Base-by-base conservation (phyloP, 2,888 invertebrate species). In the Mesoligia furuncula region DNA sequence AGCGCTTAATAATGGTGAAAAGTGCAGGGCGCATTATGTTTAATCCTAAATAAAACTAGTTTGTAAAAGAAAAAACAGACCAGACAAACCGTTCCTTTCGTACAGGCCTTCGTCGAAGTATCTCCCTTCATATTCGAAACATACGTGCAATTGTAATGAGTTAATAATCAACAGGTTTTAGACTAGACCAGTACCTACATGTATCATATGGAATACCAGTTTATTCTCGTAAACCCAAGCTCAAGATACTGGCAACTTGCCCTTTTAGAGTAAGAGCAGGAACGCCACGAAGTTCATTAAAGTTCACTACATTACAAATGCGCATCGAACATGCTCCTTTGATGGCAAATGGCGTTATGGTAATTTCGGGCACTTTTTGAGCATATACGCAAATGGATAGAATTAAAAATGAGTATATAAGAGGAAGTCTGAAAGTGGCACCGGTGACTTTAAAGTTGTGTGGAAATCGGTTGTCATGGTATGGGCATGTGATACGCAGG, bases 161-260 rank as follows among this genome's bases (percentile, higher is more conserved):
- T 54, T 61, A 68, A 61, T 70, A 67, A 64, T 67, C 15, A 86
- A 72, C 77, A 62, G 69, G 66, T 77, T 73, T 59, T 68, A n/a
- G 39, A 42, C 51, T 77, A 72, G 42, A 81, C 72, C 39, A 68
- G 64, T 62, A n/a, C n/a, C n/a, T n/a, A n/a, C n/a, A 48, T 17
- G 45, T 61, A 42, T 72, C n/a, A 62, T 54, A 24, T 24, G 45
- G 36, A 66, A 70, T 66, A 72, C 77, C 42, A 72, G 64, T 76
- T 85, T 72, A 45, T 74, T 51, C 27, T 70, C 61, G 11, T 79
- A 62, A 68, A 80, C 64, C 11, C 27, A 54, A 62, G 66, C 31
- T 15, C 39, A 13, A 62, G 42, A 45, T 84, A 71, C 31, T 39
- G 17, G n/a, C 36, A 62, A 36, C 75, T 85, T 75, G 70, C 31